Evolutionary conservation across 2,888 invertebrate species (phyloP).

Genomic region (Argyresthia albistria): DNA sequence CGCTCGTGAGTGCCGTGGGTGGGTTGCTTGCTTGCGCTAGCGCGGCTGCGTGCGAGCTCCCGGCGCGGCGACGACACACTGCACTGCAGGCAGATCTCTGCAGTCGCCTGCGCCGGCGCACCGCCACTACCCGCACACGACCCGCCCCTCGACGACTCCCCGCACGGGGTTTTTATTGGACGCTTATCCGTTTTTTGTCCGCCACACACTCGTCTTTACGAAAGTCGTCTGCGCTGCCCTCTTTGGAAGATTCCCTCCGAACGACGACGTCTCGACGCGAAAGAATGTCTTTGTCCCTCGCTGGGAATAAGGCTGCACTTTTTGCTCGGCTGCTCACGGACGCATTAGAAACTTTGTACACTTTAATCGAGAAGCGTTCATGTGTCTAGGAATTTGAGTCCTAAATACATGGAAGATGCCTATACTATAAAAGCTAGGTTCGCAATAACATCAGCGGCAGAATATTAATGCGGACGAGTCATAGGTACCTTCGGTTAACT

Average conservation of each 20-base stretch:
- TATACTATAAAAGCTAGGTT: slow-evolving; percentile 30
- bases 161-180: slow-evolving; percentile 66
- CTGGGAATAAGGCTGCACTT: slow-evolving; percentile 15
- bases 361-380: too few species aligned
- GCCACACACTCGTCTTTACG: slow-evolving; percentile 55
- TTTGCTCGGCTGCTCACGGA: slow-evolving; percentile 28
- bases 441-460: slow-evolving; percentile 52
- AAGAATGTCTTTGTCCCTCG: slow-evolving; percentile 56
- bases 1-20: background rate
- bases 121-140: slow-evolving; percentile 50
- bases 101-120: slow-evolving; percentile 37
- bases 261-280: slow-evolving; percentile 32
- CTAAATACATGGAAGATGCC: too few species aligned
- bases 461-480: slow-evolving; percentile 64
- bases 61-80: slow-evolving; percentile 50
- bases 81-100: slow-evolving; percentile 21
- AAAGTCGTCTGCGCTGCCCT: slow-evolving; percentile 59
- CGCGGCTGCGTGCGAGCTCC: slow-evolving; percentile 63
- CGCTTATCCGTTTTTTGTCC: slow-evolving; percentile 64
- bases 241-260: slow-evolving; percentile 46
- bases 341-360: slow-evolving; percentile 7
- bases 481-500: slow-evolving; percentile 52
- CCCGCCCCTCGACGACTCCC: slow-evolving; percentile 64
- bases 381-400: too few species aligned
- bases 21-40: background rate